Base-by-base conservation (phyloP, 2,888 invertebrate species). In the Iphiclides podalirius region DNA sequence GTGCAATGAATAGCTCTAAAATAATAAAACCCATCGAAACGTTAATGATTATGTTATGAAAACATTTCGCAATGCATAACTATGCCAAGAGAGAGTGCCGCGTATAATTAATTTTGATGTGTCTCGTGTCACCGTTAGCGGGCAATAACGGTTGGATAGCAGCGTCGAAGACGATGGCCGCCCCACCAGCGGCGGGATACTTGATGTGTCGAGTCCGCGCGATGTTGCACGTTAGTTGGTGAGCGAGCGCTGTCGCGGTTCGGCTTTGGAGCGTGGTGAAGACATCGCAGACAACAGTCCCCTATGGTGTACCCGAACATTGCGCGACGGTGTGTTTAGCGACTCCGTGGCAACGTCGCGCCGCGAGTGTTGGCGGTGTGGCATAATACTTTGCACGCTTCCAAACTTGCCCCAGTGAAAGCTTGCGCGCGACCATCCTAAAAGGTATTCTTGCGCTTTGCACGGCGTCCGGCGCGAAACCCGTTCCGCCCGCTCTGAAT, bases 351-450 rank as follows among this genome's bases (percentile, higher is more conserved):
- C 12, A 41, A 4, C 17, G n/a, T 1, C 16, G 20, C 12, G 12
- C 8, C 13, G 4, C 31, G 13, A 15, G n/a, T 16, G 11, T 16
- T 58, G 53, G 58, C 53, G 54, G 57, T 54, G 57, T 45, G 48
- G 15, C 11, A 36, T 57, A n/a, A n/a, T n/a, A 60, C 49, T 11
- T 2, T 4, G 28, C 1, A 13, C 28, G 43, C 42, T 59, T 55
- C 58, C 58, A 55, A 50, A 36, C 52, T 8, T n/a, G 12, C 14
- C 38, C 38, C 55, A 70, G 70, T 69, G 70, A 70, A 70, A 70
- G 70, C 60, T 54, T 50, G 54, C 31, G 8, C 50, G 44, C 43
- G 33, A 54, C 28, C 52, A 16, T 45, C 53, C 26, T 26, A 52
- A 43, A 68, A 66, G 66, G 68, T 66, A 67, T 61, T 48, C 59